Evolutionary conservation across 2,888 invertebrate genomes (phyloP), one percentile per base, ranked within the genome.

Genomic region (Melanostoma scalare): DNA sequence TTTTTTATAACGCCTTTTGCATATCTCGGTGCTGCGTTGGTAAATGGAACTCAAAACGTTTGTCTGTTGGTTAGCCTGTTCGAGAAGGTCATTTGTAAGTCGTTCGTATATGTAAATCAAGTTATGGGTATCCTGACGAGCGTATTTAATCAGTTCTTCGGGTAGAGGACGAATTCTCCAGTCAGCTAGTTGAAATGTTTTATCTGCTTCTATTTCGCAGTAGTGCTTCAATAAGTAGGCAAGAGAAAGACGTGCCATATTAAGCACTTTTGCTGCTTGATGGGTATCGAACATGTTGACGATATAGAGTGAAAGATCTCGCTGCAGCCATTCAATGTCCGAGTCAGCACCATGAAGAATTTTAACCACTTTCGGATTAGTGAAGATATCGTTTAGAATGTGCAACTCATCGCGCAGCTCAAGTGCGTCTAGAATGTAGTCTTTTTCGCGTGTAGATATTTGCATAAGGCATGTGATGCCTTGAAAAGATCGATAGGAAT

Each of bases 221-320:
- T 96, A 98, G 65, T 93, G 93, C 87, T 94, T 93, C 42, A 99
- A 92, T 44, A 99, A 92, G 89, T 94, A 94, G 0, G 96, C 95
- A 61, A 97, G 92, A 3, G 97, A 97, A 1, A 95, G 92, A 10
- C 94, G 93, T 0, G 94, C 92, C 81, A 96, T 92, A 33, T 94
- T 93, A 0, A 99, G 92, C 2, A 94, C 92, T 86, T 95, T 94
- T 0, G 97, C 95, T 0, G 98, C 99, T 89, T 96, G 95, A 89
- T 97, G 94, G 0, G 99, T 99, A 90, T 99, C 99, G 90, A 99
- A 99, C 94, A 99, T 94, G 86, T 99, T 98, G 0, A 99, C 98
- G 2, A 99, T 92, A 89, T 99, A 99, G 1, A 99, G 89, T 0
- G 98, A 96, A 72, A 99, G 94, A 92, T 99, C 99, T 10, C 98